Evolutionary conservation across 2,797 vertebrate genomes (phyloP), one percentile per base, ranked within the genome.

Genomic region (Gobionotothen gibberifrons): DNA sequence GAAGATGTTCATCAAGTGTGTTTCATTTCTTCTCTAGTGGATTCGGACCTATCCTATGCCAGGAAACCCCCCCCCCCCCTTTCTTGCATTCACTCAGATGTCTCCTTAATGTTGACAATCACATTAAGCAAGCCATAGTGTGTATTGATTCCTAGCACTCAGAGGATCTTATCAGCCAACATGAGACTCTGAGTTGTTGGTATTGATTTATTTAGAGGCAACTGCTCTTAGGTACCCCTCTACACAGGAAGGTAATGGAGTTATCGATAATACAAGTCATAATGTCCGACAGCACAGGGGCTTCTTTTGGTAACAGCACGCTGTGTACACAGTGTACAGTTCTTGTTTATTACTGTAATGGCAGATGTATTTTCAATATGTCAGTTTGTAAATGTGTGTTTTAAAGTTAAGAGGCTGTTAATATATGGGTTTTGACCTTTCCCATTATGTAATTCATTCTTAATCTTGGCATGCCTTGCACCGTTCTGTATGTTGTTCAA

Each of bases 141-240:
- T 9, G 10, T 40, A 66, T 71, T n/a, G 71, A 84, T 77, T 47
- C 21, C 17, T 44, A 36, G 65, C 78, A 75, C 64, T 83, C 42
- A 81, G 36, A 68, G 16, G 60, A 63, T 58, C 8, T 29, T 65
- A 39, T n/a, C 58, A n/a, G 46, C 32, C 19, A 66, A 67, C 53
- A 70, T 56, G 29, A 63, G 53, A 61, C 32, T 60, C 66, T 77
- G 63, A 72, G 54, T 60, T 62, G 47, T 29, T 40, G 9, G 32
- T 48, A 69, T 61, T 70, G 72, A 81, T 76, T 2, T 3, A 42
- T 16, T 64, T 32, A 51, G 29, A 17, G 26, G 17, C 52, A 40
- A 63, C 4, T 49, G 51, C 71, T 67, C 58, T 56, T 19, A 44
- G 55, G 64, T 53, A 9, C 29, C 17, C 52, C 32, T 57, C 56